These are phyloP conservation scores for Aegithalos caudatus DNA, from an alignment of 2,113 vertebrate genomes.

Conservation along the genomic window DNA sequence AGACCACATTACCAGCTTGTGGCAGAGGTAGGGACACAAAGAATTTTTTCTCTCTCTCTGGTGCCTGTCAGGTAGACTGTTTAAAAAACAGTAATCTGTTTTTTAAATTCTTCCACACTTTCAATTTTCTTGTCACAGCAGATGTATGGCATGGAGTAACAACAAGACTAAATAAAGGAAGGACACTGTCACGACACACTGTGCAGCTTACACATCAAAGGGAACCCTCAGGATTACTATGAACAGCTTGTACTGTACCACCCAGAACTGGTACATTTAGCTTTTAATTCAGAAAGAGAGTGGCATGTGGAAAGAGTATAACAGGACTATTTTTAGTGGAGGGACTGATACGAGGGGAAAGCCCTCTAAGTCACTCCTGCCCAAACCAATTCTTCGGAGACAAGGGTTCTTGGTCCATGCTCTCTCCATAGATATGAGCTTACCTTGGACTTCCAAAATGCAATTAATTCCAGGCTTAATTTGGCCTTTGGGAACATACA, in stretches of 20 bases:
- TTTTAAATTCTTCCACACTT: neutral
- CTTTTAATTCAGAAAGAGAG: neutral
- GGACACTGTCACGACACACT: neutral
- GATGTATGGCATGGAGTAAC: neutral
- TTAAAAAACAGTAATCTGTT: fast-evolving
- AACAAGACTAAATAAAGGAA: neutral
- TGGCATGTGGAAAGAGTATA: neutral
- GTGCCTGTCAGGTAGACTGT: neutral
- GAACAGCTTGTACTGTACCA: neutral
- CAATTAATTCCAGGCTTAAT: neutral
- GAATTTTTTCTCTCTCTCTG: neutral
- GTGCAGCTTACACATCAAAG: neutral
- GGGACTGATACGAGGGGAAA: neutral
- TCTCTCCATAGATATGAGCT: neutral
- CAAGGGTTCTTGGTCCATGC: neutral
- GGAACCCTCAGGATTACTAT: neutral
- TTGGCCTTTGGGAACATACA: neutral
- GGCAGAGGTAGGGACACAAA: neutral
- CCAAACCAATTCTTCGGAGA: neutral
- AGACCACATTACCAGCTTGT: neutral
- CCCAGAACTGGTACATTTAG: neutral
- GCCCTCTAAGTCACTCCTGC: neutral
- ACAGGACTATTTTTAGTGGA: neutral
- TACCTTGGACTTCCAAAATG: neutral
- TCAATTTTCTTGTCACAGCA: neutral